Evolutionary conservation across 1,140 invertebrate genomes (phyloP), one percentile per base, ranked within the genome.

Genomic region (Bombus fervidus): DNA sequence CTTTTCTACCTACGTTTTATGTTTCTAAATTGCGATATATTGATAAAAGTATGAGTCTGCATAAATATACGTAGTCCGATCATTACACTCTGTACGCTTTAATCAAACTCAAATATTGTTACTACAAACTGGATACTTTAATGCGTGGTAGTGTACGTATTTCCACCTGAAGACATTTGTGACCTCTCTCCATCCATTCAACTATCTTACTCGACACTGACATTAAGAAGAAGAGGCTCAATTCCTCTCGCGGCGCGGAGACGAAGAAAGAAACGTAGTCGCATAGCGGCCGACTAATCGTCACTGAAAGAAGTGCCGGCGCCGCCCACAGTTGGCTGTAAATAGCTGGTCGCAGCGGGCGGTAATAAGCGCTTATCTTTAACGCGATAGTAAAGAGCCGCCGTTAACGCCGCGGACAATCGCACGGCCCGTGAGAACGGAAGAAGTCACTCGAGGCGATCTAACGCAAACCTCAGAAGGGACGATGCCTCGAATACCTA

Each of bases 291-390:
- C 41, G 86, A 57, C 53, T 69, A 80, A 87, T 84, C 81, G 78
- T 68, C 76, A 43, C 77, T 82, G 78, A 85, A 83, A 82, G 79
- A 75, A 87, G 76, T 28, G 15, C 2, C 25, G 64, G 34, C 69
- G 74, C 72, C 82, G 89, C 81, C 78, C 79, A 83, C 77, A 83
- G 82, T 87, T 87, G 85, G 82, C 90, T 90, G 87, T 87, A 85
- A 89, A 91, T 90, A 88, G 87, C 81, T 77, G 64, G 59, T 88
- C 89, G 41, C 89, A 85, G 84, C 87, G 84, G 89, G 90, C 81
- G 75, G 90, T 90, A 91, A 91, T 91, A 91, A 91, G 90, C 81
- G 89, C 89, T 91, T 90, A 91, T 91, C 90, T 91, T 91, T 91
- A 90, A 90, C 89, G 83, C 86, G 89, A 90, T 90, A 87, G 83